These are phyloP conservation scores for Boulengeromyrus knoepffleri DNA, from an alignment of 2,113 vertebrate species.

Conservation along the genomic window DNA sequence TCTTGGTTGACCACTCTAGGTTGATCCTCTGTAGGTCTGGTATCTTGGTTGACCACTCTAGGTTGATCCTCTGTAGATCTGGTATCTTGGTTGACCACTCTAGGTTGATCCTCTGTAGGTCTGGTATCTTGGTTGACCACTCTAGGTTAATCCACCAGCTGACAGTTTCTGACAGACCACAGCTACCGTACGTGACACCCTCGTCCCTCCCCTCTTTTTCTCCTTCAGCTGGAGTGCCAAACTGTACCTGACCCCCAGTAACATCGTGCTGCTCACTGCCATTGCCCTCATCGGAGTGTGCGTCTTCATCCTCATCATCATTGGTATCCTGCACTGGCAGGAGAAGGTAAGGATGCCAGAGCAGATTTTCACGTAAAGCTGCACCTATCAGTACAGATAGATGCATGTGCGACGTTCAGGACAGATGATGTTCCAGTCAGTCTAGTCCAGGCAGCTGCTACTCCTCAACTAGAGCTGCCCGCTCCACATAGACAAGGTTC, in stretches of 20 bases:
- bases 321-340: slow-evolving; percentile 94
- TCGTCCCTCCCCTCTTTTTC: slow-evolving; percentile 11
- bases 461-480: background rate
- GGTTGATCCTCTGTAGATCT: no score
- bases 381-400: background rate
- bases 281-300: slow-evolving; percentile 93
- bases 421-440: background rate
- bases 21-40: background rate
- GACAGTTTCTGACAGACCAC: background rate
- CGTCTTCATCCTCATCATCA: slow-evolving; percentile 90
- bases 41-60: background rate
- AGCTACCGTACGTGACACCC: background rate
- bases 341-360: slow-evolving; percentile 80
- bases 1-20: background rate
- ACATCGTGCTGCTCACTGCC: slow-evolving; percentile 89
- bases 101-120: background rate
- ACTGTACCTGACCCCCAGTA: slow-evolving; percentile 93
- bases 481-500: background rate
- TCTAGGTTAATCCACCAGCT: background rate
- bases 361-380: background rate
- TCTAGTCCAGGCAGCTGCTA: background rate
- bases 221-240: slow-evolving; percentile 87
- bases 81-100: no score
- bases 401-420: background rate
- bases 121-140: background rate